phyloP scores from a whole-genome alignment of 2,888 invertebrate genomes.

The Leptopilina drosophilae region DNA sequence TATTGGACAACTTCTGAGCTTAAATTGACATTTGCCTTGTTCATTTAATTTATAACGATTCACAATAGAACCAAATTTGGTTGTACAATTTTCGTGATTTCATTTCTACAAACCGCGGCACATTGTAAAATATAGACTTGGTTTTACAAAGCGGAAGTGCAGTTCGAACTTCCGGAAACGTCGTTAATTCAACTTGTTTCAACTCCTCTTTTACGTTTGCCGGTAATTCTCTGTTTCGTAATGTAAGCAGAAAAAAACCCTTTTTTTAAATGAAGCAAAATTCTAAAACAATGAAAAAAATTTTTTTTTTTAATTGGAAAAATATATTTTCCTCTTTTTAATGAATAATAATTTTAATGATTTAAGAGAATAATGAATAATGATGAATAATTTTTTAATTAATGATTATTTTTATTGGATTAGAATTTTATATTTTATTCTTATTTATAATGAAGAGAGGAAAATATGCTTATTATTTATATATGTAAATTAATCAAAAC shows the following conservation, averaged over 20 bases:
- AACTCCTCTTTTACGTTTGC: constrained; percentile 46
- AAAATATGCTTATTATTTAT: too few species aligned
- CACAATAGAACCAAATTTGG: constrained; percentile 18
- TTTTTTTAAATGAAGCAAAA: too few species aligned
- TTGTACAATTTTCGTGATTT: not conserved
- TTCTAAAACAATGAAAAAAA: too few species aligned
- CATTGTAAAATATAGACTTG: constrained; percentile 49
- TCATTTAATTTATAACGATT: constrained; percentile 27
- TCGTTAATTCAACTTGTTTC: constrained; percentile 58
- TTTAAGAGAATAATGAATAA: too few species aligned
- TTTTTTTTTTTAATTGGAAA: too few species aligned
- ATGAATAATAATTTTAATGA: too few species aligned
- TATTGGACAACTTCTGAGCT: constrained; percentile 1
- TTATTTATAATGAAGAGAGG: too few species aligned
- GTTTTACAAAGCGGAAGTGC: constrained; percentile 32
- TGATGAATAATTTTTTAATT: too few species aligned
- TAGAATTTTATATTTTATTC: too few species aligned
- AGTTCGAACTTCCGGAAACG: constrained; percentile 49
- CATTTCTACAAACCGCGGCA: constrained; percentile 34
- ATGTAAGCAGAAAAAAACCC: constrained; percentile 40
- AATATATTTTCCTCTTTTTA: too few species aligned
- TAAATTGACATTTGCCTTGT: constrained; percentile 17
- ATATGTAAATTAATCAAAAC: too few species aligned
- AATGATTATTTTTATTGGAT: too few species aligned
- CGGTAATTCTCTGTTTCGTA: constrained; percentile 40